A percentile compares a stretch with the other conserved stretches of the same genome.
Conservation (phyloP, 2,888 invertebrate species). For the Parnassius glacialis region DNA sequence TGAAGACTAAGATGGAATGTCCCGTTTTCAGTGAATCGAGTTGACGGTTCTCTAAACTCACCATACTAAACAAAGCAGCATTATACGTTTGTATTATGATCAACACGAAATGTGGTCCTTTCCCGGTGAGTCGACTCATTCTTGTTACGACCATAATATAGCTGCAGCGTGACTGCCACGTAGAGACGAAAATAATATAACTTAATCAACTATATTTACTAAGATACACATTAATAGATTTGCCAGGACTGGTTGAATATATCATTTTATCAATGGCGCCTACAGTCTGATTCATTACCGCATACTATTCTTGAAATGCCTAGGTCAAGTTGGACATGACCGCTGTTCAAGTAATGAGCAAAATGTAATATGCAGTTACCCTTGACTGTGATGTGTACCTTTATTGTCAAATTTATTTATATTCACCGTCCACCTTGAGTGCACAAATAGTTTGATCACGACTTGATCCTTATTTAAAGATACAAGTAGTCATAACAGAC, state of each 20-base stretch:
- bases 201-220: background rate
- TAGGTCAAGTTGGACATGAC: conserved; percentile 62
- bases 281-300: conserved; percentile 5
- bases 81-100: too few relatives aligned
- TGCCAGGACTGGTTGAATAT: background rate
- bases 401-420: conserved; percentile 53
- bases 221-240: too few relatives aligned
- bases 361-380: conserved; percentile 45
- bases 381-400: conserved; percentile 50
- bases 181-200: too few relatives aligned
- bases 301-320: conserved; percentile 49
- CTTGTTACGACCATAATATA: too few relatives aligned
- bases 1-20: too few relatives aligned
- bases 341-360: conserved; percentile 39
- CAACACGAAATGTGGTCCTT: too few relatives aligned
- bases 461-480: conserved; percentile 39
- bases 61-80: too few relatives aligned
- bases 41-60: too few relatives aligned
- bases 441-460: conserved; percentile 63
- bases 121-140: too few relatives aligned
- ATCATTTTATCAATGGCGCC: conserved; percentile 6
- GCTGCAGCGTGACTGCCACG: too few relatives aligned
- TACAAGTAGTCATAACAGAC: too few relatives aligned
- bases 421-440: conserved; percentile 57
- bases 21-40: too few relatives aligned